phyloP scores from a whole-genome alignment of 2,888 invertebrate species.

The Volucella bombylans region DNA sequence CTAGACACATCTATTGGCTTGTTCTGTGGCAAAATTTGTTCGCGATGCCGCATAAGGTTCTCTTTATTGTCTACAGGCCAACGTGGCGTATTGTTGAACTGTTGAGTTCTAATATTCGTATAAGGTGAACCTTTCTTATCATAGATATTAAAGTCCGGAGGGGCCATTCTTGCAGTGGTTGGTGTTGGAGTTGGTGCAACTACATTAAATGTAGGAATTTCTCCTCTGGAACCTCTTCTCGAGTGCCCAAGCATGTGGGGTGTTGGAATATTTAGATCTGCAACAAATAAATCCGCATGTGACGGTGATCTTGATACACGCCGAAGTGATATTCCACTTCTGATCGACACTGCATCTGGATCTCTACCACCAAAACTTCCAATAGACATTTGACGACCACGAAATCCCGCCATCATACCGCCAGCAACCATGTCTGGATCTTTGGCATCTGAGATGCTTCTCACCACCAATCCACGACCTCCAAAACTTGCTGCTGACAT shows the following conservation, averaged over 20 bases:
- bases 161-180: constrained; percentile 70
- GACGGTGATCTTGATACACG: constrained; percentile 81
- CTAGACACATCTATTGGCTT: constrained; percentile 80
- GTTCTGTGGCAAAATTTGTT: constrained; percentile 78
- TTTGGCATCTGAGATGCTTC: constrained; percentile 80
- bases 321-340: constrained; percentile 80
- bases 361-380: constrained; percentile 77
- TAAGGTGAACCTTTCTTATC: constrained; percentile 39
- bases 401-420: constrained; percentile 75
- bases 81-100: constrained; percentile 63
- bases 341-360: constrained; percentile 79
- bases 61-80: constrained; percentile 76
- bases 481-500: constrained; percentile 76
- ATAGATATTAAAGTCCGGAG: constrained; percentile 75
- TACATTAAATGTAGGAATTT: constrained; percentile 77
- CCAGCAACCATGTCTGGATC: constrained; percentile 73
- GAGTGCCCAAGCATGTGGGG: constrained; percentile 27
- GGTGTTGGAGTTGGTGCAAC: constrained; percentile 79
- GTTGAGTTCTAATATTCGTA: constrained; percentile 73
- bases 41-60: constrained; percentile 56
- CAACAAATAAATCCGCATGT: constrained; percentile 80
- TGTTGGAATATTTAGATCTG: constrained; percentile 80
- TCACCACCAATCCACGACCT: constrained; percentile 80
- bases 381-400: constrained; percentile 79
- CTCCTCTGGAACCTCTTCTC: constrained; percentile 61